phyloP scores from a whole-genome alignment of 1,140 invertebrate species.

The Parapsyche elsis region DNA sequence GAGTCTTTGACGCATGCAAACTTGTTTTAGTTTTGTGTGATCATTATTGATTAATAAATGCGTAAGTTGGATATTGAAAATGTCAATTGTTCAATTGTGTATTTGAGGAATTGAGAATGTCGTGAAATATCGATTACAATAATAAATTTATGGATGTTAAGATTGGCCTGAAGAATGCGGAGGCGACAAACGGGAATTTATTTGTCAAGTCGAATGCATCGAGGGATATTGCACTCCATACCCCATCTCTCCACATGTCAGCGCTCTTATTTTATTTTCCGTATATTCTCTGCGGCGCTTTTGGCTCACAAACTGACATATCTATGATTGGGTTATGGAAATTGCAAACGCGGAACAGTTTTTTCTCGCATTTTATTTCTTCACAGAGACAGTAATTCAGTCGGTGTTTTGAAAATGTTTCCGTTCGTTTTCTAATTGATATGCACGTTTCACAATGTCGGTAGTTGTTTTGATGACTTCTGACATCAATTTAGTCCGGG shows the following conservation, averaged over 20 bases:
- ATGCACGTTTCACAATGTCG: too few relatives aligned
- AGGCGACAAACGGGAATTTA: constrained; percentile 38
- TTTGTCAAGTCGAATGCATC: constrained; percentile 42
- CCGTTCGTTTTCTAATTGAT: too few relatives aligned
- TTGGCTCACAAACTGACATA: constrained; percentile 32
- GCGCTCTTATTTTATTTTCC: constrained; percentile 29
- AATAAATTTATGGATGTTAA: neutral
- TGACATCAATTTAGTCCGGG: neutral
- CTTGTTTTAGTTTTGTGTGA: too few relatives aligned
- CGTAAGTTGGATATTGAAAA: too few relatives aligned
- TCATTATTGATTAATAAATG: neutral
- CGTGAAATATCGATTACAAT: neutral
- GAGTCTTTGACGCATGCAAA: too few relatives aligned
- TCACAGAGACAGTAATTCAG: too few relatives aligned
- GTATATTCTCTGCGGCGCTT: constrained; percentile 10
- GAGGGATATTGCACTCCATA: constrained; percentile 23
- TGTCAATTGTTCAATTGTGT: neutral
- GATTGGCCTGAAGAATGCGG: neutral
- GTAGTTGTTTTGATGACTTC: neutral
- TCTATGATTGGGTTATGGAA: constrained; percentile 42
- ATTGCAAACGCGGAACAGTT: constrained; percentile 29
- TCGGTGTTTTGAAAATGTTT: too few relatives aligned
- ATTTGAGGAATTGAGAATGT: too few relatives aligned
- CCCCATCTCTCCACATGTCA: constrained; percentile 11
- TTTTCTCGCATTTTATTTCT: neutral